Percentiles rank a stretch among this genome's conserved stretches.
phyloP scores from a whole-genome alignment of 2,113 vertebrate species.

The Platysteira castanea region DNA sequence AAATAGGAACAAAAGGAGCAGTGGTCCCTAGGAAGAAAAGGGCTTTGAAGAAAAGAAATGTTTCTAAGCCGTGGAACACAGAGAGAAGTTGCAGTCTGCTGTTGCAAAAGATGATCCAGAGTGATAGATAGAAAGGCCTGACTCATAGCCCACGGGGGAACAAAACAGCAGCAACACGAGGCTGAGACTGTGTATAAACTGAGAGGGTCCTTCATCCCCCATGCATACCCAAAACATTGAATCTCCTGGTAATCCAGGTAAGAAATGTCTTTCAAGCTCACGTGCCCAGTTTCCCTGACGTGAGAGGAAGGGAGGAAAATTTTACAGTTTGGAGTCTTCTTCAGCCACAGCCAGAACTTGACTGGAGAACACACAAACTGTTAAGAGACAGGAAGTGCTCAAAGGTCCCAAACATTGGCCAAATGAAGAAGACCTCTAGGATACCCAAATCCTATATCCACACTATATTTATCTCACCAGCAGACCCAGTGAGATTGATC shows the following conservation, averaged over 20 bases:
- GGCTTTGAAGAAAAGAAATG: neutral
- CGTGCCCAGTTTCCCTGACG: neutral
- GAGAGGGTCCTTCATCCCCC: neutral
- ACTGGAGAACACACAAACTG: neutral
- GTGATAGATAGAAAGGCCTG: neutral
- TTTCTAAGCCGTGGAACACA: neutral
- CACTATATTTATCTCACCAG: neutral
- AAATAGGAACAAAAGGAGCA: neutral
- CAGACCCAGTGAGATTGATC: neutral
- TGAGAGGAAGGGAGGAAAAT: neutral
- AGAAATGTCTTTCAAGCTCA: neutral
- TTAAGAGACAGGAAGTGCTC: neutral
- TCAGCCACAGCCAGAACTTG: neutral
- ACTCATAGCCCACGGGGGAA: rapidly evolving
- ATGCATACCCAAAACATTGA: rapidly evolving
- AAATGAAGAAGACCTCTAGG: neutral
- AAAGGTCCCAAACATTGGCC: neutral
- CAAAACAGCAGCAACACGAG: neutral
- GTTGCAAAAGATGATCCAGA: neutral
- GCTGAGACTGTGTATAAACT: neutral
- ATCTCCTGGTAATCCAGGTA: neutral
- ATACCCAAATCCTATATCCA: neutral
- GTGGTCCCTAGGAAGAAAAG: neutral
- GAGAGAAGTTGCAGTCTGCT: neutral
- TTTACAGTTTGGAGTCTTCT: neutral